Conservation (phyloP, 2,797 vertebrate genomes). For the Hippocampus kuda region DNA sequence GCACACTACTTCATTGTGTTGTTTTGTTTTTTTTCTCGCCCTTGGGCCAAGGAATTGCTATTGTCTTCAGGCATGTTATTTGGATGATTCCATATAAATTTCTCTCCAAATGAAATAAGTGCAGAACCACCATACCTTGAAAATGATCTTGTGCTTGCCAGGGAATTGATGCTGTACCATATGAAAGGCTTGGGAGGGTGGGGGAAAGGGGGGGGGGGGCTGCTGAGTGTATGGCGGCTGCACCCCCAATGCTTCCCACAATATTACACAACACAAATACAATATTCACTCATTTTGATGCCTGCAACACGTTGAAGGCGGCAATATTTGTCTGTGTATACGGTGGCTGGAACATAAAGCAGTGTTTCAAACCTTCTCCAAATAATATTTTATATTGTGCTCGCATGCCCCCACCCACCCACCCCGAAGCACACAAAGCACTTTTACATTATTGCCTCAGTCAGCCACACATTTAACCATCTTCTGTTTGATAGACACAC, state of each 20-base stretch:
- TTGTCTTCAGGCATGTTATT: background rate
- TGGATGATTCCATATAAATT: background rate
- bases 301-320: background rate
- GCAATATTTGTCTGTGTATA: too few relatives aligned
- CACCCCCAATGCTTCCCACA: background rate
- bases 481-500: background rate
- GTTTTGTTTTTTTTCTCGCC: too few relatives aligned
- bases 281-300: background rate
- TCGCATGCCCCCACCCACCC: background rate
- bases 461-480: background rate
- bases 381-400: background rate
- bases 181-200: background rate
- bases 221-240: too few relatives aligned
- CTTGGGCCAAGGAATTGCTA: background rate
- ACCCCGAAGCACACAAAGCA: background rate
- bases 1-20: background rate
- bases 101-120: background rate
- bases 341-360: too few relatives aligned
- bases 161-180: background rate
- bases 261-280: background rate
- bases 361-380: background rate
- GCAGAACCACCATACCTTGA: background rate
- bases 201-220: background rate
- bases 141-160: background rate
- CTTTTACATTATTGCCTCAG: background rate